Evolutionary conservation across 1,140 invertebrate genomes (phyloP), one percentile per base, ranked within the genome.

Genomic region (Chrysopa pallens): DNA sequence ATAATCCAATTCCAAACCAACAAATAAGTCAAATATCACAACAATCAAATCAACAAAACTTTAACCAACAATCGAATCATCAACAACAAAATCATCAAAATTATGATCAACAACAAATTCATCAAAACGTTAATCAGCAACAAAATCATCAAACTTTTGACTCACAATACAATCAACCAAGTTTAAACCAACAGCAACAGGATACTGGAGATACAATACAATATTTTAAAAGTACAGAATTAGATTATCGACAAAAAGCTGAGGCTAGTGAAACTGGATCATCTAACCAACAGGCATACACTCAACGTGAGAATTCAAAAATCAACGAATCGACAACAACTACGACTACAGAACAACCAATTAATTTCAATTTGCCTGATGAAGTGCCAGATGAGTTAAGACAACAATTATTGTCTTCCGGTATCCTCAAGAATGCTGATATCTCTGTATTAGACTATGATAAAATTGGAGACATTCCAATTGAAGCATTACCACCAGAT

Each of bases 361-460:
- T 61, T 51, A 56, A 70, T 13, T 63, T 73, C 35, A 68, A 81
- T 56, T 61, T 89, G 15, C 85, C 85, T 7, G 82, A 84, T 55
- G 84, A 89, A 66, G 83, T 89, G 6, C 85, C 85, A 1, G 83
- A 86, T 42, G 84, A 88, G 56, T 68, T 89, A 29, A 70, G 83
- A 38, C 70, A 86, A 55, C 84, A 88, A 52, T 62, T 88, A 0
- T 53, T 88, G n/a, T 78, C 79, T 36, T 86, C 83, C 0, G 85
- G 85, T 33, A 87, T 89, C 47, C 63, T 88, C 35, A 78, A 80
- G 47, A 85, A 88, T 53, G 84, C 84, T 17, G 81, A 88, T 51
- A 87, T 88, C 42, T 85, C 84, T 46, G 74, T 88, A 17, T 61
- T 86, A 29, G 81, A 87, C 59, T 86, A 85, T 48, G 84, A 87